These are phyloP conservation scores for Chorisops tibialis DNA, from an alignment of 2,888 invertebrate species.

Conservation along the genomic window DNA sequence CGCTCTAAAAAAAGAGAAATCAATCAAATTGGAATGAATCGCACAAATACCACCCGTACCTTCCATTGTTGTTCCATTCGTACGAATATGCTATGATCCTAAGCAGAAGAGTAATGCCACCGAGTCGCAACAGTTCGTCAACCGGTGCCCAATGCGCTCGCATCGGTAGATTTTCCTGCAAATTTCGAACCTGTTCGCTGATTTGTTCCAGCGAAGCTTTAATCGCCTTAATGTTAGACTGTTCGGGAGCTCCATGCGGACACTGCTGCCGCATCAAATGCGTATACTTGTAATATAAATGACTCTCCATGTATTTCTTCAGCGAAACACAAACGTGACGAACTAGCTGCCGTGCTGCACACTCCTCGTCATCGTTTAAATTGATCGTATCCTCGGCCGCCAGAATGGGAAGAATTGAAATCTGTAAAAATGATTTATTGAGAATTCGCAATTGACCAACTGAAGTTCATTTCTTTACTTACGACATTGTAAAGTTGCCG, in stretches of 20 bases:
- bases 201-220: conserved; percentile 75
- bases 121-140: conserved; percentile 78
- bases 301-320: conserved; percentile 87
- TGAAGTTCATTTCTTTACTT: conserved; percentile 34
- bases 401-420: conserved; percentile 81
- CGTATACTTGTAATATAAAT: conserved; percentile 76
- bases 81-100: conserved; percentile 85
- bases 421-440: conserved; percentile 57
- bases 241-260: conserved; percentile 46
- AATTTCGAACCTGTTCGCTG: conserved; percentile 77
- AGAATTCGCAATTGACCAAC: too few species aligned
- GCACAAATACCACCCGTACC: conserved; percentile 53
- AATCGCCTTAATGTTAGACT: conserved; percentile 57
- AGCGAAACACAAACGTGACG: conserved; percentile 87
- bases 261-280: conserved; percentile 62
- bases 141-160: conserved; percentile 85
- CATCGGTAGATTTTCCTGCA: conserved; percentile 73
- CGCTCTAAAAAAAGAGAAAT: conserved; percentile 56
- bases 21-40: too few species aligned
- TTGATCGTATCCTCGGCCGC: conserved; percentile 59
- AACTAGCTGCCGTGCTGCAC: conserved; percentile 85
- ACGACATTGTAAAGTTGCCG: conserved; percentile 87
- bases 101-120: conserved; percentile 76
- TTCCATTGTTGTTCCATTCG: conserved; percentile 88
- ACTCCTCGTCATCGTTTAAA: conserved; percentile 82